Base-by-base conservation (phyloP, 1,140 invertebrate species). In the Plectrocnemia conspersa region DNA sequence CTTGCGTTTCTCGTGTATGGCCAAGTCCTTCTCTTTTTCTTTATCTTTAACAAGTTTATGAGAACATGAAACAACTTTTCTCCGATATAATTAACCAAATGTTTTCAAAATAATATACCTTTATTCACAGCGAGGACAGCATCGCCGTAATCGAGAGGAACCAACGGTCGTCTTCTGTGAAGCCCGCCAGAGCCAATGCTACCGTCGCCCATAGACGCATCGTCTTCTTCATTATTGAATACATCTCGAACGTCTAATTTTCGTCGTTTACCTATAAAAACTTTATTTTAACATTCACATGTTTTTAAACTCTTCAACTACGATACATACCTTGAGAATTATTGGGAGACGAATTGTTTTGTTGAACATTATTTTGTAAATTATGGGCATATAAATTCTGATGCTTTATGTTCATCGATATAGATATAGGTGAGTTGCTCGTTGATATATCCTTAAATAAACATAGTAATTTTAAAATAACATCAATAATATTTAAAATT, bases 1-100 rank as follows among this genome's bases (percentile, higher is more conserved):
- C 64, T 92, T 91, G 40, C 91, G 77, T 70, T 98, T 98, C 71
- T 99, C 97, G 74, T 97, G 95, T 62, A 89, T 87, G 54, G 82
- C 84, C 67, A 86, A 88, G 62, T 78, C 75, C 58, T 77, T 78
- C 63, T 84, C 82, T 65, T 81, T 81, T 47, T 83, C 77, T 61
- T 79, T 74, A 64, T 82, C 75, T 54, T 70, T 68, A 7, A 58
- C 58, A n/a, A n/a, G n/a, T n/a, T n/a, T n/a, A 57, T 66, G 22
- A 33, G 25, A 49, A 49, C 40, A 58, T 74, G 16, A 15, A 41
- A 16, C 32, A 54, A 3, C 16, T 25, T 29, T 35, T 15, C 48
- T 48, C 5, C 11, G 29, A n/a, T n/a, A n/a, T n/a, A n/a, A 29
- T 29, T 29, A 6, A 29, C 27, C n/a, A 29, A 29, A 38, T 38